Conservation (phyloP, 2,113 vertebrate species). For the Sorex fumeus region DNA sequence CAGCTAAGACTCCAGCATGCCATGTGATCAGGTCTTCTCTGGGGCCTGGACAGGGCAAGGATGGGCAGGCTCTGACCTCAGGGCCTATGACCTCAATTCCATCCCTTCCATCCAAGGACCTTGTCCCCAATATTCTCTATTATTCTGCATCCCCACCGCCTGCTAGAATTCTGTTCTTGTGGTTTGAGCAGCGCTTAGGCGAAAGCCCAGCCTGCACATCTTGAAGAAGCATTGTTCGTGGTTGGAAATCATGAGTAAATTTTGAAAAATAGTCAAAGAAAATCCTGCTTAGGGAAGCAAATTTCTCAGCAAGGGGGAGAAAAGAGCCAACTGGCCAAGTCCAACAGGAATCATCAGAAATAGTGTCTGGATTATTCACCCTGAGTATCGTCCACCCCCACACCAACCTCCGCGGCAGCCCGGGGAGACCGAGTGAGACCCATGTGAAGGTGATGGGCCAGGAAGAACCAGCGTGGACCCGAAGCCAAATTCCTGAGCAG, state of each 20-base stretch:
- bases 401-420: conserved; percentile 8
- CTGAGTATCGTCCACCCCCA: conserved; percentile 39
- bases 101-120: neutral
- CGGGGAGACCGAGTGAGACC: conserved; percentile 60
- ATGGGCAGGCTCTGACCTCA: neutral
- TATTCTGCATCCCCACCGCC: too few species aligned
- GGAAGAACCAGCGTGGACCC: conserved; percentile 65
- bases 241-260: conserved; percentile 84
- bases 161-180: conserved; percentile 51
- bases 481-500: conserved; percentile 81
- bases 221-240: conserved; percentile 74
- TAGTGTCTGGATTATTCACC: conserved; percentile 72
- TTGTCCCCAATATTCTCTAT: neutral
- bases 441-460: conserved; percentile 67
- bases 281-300: conserved; percentile 83
- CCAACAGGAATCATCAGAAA: conserved; percentile 70
- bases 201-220: conserved; percentile 77
- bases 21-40: neutral
- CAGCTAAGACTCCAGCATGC: neutral
- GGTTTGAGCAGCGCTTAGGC: conserved; percentile 65
- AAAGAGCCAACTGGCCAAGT: conserved; percentile 73
- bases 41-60: neutral
- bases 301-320: conserved; percentile 58
- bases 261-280: conserved; percentile 83
- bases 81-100: neutral